Base-by-base conservation (phyloP, 2,797 vertebrate genomes). In the Telmatherina bonti region DNA sequence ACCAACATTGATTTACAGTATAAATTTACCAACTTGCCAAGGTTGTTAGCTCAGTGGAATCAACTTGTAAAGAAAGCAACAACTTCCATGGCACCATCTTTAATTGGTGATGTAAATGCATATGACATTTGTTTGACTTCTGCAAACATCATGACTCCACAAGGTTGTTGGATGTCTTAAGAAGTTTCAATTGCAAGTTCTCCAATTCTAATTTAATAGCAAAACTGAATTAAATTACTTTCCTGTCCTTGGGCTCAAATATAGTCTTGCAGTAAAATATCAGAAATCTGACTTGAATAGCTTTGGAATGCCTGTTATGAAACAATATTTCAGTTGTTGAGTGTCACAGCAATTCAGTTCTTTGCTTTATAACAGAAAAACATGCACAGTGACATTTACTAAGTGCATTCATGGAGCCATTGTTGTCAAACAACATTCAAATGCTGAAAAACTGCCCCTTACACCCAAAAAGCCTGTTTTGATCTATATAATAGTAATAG, bases 21-120 rank as follows among this genome's bases (percentile, higher is more conserved):
- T 80, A 82, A 88, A 88, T 82, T 83, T 63, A 88, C 70, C 29
- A 76, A 77, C 83, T 84, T 73, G 85, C 87, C 90, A 93, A 92
- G 92, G 90, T 90, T 92, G 88, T 89, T 90, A 85, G 88, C 79
- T 76, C 67, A 11, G 35, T 54, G 43, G 66, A 84, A 76, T 66
- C 69, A 70, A 88, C 62, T 83, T 45, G 70, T 43, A 58, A 74
- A 62, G 62, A 84, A 82, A 76, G 78, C 83, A 85, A 88, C 83
- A 84, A 83, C 85, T 89, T 78, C 72, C 72, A 75, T 26, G 55
- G 70, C 76, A 79, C 56, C 74, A 62, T 62, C 74, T 47, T 78
- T 83, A 70, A 79, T 70, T 71, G 66, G 80, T 79, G 79, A 85
- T 79, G 75, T 71, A 82, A 77, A 82, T 65, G 65, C 70, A 81